phyloP scores from a whole-genome alignment of 2,797 vertebrate genomes.

The Hafferia zeledoni region DNA sequence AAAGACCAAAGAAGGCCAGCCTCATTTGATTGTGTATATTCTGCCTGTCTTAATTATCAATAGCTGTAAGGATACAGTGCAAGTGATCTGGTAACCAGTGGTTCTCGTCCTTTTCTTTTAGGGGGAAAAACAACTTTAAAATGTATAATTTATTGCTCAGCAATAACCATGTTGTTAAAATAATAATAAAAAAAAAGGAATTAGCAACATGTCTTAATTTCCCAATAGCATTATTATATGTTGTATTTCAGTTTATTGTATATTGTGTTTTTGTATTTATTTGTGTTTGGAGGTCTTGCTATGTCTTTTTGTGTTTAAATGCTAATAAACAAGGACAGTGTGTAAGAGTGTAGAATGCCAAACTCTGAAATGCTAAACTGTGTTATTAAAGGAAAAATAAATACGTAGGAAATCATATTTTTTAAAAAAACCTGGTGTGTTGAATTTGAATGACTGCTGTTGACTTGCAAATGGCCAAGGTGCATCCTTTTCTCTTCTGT shows the following conservation, averaged over 20 bases:
- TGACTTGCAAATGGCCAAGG: background rate
- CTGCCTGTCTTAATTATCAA: constrained; percentile 77
- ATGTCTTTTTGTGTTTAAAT: constrained; percentile 81
- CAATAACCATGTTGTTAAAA: constrained; percentile 78
- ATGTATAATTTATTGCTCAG: constrained; percentile 76
- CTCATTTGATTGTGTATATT: constrained; percentile 75
- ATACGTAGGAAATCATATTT: constrained; percentile 72
- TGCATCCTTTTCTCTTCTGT: background rate
- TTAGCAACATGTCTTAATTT: constrained; percentile 74
- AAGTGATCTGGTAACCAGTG: constrained; percentile 81
- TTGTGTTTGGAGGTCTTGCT: constrained; percentile 84
- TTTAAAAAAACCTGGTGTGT: constrained; percentile 31
- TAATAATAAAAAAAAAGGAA: constrained; percentile 38
- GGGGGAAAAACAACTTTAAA: constrained; percentile 63
- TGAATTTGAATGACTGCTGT: constrained; percentile 49
- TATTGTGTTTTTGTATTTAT: constrained; percentile 82
- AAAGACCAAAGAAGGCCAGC: constrained; percentile 85
- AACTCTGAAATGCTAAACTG: constrained; percentile 79
- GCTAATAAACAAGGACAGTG: constrained; percentile 79
- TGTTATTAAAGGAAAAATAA: constrained; percentile 80
- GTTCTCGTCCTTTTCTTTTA: constrained; percentile 72
- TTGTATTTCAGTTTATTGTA: constrained; percentile 77
- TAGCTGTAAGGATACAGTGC: constrained; percentile 77
- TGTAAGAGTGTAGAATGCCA: constrained; percentile 79
- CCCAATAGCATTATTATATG: constrained; percentile 77